Evolutionary conservation across 1,140 invertebrate genomes (phyloP), one percentile per base, ranked within the genome.

Genomic region (Wasmannia auropunctata): DNA sequence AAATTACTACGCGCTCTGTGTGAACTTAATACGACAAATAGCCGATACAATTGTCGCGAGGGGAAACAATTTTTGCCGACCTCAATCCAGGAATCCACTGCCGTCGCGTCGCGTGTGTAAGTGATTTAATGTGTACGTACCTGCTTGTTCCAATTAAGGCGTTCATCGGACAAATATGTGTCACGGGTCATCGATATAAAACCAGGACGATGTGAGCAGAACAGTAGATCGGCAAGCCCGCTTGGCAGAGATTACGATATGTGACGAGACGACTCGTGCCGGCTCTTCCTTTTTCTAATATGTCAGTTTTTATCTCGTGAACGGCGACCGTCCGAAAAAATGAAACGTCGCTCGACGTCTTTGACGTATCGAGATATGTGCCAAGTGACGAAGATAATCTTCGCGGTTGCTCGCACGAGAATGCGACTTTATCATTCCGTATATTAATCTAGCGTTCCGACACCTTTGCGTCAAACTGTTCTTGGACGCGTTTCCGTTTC

Each of bases 171-270:
- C 40, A 58, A 72, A 83, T 83, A 83, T 83, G 51, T 83, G 79
- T 43, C 79, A 83, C 79, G 51, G 79, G 79, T 83, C 79, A 83
- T 83, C 51, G 65, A 34, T 83, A 83, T 72, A 72, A 83, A 83
- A 83, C 67, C 65, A 83, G 79, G 79, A 83, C 65, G 51, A 72
- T 28, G 37, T 0, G 79, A 70, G 34, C 34, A 46, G 67, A 77
- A 60, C 74, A 62, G 75, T 77, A 77, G 75, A 77, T 77, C 56
- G 56, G 58, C 65, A 56, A 81, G 40, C 34, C 25, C 7, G 37
- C 37, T 43, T 25, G 67, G 43, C 34, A 72, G 28, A 72, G 14
- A 83, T 79, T 79, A 67, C 8, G 22, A 22, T 67, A 51, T 63
- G 67, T 19, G 7, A 37, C 11, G 19, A n/a, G n/a, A 34, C 7